Base-by-base conservation (phyloP, 2,113 vertebrate species). In the Empidonax traillii region DNA sequence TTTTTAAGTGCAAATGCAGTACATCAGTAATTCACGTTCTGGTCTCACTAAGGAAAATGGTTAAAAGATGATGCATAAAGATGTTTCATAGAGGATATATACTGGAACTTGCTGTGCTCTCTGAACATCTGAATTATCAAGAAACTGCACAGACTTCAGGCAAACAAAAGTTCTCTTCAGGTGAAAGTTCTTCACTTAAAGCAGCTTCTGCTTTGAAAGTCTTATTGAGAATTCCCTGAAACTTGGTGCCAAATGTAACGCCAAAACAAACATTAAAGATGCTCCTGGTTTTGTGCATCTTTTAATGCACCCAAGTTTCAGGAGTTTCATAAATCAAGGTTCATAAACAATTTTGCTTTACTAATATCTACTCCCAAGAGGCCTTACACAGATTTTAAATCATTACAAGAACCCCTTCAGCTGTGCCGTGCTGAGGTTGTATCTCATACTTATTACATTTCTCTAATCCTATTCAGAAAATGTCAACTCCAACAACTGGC, bases 1-100 rank as follows among this genome's bases (percentile, higher is more conserved):
- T 89, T 93, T 94, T 94, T 88, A 92, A 87, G 92, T 92, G 91
- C 88, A 94, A 97, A 95, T 95, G 93, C 52, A 96, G 84, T 16
- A 94, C 49, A 72, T 92, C 78, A 94, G 93, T 67, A 86, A 89
- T 93, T 85, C 75, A 76, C 10, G 28, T 55, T 76, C 72, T 74
- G 77, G 68, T 93, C 86, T 93, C 52, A 75, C 82, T 46, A 62
- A 58, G n/a, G 58, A 83, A 96, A 94, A 90, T 31, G 46, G 72
- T 87, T 73, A 81, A 77, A 89, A 89, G 56, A 66, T 69, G 68
- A 85, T 49, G 55, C 72, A 76, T 66, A 90, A 89, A 95, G 43
- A 69, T 25, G 16, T 59, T 89, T 90, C 87, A 85, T 2, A 78
- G 27, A 74, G 24, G 59, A 85, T 59, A 55, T n/a, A 20, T 27